A percentile compares a stretch with the other conserved stretches of the same genome.
Evolutionary conservation across 2,113 vertebrate species (phyloP).

Genomic region (Trogon melanurus): DNA sequence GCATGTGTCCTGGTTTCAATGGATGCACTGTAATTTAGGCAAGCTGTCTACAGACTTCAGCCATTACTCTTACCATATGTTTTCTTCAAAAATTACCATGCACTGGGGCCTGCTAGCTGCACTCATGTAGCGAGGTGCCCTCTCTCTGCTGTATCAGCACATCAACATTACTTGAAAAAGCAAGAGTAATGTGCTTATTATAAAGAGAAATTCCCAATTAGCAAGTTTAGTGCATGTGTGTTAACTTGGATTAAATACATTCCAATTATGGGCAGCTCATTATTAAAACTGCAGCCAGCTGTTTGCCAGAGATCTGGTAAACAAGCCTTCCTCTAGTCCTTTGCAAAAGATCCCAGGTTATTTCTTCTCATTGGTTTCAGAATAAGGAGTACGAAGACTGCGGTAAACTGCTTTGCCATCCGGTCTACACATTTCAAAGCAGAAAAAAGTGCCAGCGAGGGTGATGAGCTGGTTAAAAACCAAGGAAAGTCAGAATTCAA

Average conservation of each 20-base stretch:
- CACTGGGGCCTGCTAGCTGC: conserved; percentile 61
- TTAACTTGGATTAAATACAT: conserved; percentile 66
- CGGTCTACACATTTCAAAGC: neutral
- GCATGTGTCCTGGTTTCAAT: conserved; percentile 75
- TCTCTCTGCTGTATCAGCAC: conserved; percentile 55
- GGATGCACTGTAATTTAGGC: conserved; percentile 72
- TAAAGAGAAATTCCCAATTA: conserved; percentile 71
- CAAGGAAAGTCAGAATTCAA: neutral
- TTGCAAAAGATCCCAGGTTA: neutral
- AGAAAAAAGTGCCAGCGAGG: neutral
- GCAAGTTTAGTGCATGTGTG: conserved; percentile 56
- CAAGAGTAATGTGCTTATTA: conserved; percentile 63
- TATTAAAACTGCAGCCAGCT: conserved; percentile 71
- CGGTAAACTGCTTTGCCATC: neutral
- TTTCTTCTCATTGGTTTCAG: neutral
- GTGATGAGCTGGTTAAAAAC: neutral
- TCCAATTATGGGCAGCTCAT: conserved; percentile 66
- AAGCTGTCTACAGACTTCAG: conserved; percentile 67
- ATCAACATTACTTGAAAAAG: conserved; percentile 40
- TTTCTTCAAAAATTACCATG: conserved; percentile 72
- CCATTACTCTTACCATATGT: conserved; percentile 78
- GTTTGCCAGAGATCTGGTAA: conserved; percentile 58
- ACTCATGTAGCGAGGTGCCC: conserved; percentile 20
- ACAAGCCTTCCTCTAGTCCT: neutral
- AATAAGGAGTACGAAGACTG: neutral